Base-by-base conservation (phyloP, 2,113 vertebrate species). In the Amia ocellicauda region DNA sequence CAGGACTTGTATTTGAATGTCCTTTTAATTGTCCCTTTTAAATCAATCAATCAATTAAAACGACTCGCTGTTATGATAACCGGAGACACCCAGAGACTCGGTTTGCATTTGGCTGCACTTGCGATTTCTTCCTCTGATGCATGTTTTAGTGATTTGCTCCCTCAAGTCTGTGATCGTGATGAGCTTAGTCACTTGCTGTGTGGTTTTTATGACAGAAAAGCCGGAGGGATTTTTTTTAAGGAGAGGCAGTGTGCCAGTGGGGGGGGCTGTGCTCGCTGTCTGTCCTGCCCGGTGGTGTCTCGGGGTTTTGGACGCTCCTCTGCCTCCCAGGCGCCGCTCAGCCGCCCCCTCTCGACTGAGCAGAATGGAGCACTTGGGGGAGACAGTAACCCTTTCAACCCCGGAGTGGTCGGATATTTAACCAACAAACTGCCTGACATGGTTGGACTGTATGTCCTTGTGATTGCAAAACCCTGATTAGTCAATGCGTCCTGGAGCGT, bases 241-340 rank as follows among this genome's bases (percentile, higher is more conserved):
- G 79, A 74, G 71, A 69, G 84, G 83, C 84, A 79, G 76, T 62
- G 26, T 83, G 85, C 84, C 81, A 86, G 67, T 41, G 69, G 67
- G 51, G 73, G 71, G 75, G 73, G 81, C 83, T 85, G 87, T 87
- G 84, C 82, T 83, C 75, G 86, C 85, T 89, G 88, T 90, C 87
- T 86, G 82, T 85, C 82, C 83, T 85, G 78, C 85, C 84, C 82
- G 86, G 86, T 81, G 80, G 88, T 88, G 88, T 90, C 87, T 90
- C 86, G 78, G 81, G 85, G 83, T 87, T 84, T 86, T 85, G 85
- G 84, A 89, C 88, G 82, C 80, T 84, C 79, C 84, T 84, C 80
- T 88, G 86, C 85, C 85, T 89, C 84, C 72, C 75, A 84, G 87
- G 89, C 90, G 88, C 90, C 91, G 90, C 86, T 86, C 80, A 84